phyloP scores from a whole-genome alignment of 2,113 vertebrate species.

The Nerophis ophidion region DNA sequence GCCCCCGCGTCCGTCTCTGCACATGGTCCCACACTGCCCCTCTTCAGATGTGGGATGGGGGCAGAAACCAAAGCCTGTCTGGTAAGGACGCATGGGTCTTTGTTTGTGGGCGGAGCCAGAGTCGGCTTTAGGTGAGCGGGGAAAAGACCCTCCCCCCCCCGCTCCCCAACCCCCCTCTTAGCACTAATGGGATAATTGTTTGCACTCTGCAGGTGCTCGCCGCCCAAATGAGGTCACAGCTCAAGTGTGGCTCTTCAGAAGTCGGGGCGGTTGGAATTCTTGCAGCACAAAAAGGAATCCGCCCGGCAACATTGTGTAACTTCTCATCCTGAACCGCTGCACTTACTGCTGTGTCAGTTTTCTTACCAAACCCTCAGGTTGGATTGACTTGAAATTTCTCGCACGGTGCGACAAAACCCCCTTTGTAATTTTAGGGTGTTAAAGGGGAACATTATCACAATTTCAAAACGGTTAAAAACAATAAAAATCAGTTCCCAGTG shows the following conservation, averaged over 20 bases:
- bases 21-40: slow-evolving; percentile 60
- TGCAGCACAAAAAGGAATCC: neutral
- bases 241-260: slow-evolving; percentile 86
- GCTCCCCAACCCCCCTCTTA: slow-evolving; percentile 65
- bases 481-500: too few relatives aligned
- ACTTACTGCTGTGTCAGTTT: too few relatives aligned
- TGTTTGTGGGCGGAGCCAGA: slow-evolving; percentile 73
- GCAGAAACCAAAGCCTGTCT: slow-evolving; percentile 77
- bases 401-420: too few relatives aligned
- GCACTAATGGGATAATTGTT: slow-evolving; percentile 94
- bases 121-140: slow-evolving; percentile 74
- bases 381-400: too few relatives aligned
- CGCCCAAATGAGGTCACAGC: slow-evolving; percentile 90
- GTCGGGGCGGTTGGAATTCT: slow-evolving; percentile 74
- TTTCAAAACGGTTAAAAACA: too few relatives aligned
- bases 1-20: slow-evolving; percentile 75
- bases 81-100: slow-evolving; percentile 9
- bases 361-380: too few relatives aligned
- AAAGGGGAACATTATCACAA: too few relatives aligned
- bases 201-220: slow-evolving; percentile 85
- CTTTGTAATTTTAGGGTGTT: too few relatives aligned
- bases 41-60: slow-evolving; percentile 80
- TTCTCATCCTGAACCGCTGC: too few relatives aligned
- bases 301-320: neutral
- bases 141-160: slow-evolving; percentile 70